phyloP scores from a whole-genome alignment of 2,888 invertebrate genomes.

The Cecidostiba fungosa region DNA sequence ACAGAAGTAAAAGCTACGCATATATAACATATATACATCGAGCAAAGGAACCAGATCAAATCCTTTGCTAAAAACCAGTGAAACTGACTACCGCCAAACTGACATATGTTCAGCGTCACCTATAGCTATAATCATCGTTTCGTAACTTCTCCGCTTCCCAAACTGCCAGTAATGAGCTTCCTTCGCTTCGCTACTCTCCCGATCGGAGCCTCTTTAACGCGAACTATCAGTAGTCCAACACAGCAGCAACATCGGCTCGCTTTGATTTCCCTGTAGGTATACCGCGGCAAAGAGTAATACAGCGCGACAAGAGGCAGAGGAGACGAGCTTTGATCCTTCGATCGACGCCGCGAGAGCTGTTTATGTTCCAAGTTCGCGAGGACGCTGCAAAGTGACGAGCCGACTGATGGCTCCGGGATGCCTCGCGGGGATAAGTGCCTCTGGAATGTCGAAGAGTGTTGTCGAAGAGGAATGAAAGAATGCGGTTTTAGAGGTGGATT shows the following conservation, averaged over 20 bases:
- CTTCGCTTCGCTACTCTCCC: neutral
- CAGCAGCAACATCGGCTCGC: neutral
- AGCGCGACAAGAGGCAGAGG: neutral
- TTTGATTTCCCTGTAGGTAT: neutral
- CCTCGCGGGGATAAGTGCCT: neutral
- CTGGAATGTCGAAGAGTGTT: neutral
- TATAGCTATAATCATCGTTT: neutral
- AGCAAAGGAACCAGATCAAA: no score
- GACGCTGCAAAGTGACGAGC: neutral
- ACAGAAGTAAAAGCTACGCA: no score
- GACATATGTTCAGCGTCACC: no score
- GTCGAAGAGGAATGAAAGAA: neutral
- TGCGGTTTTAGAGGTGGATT: neutral
- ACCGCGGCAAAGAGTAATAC: neutral
- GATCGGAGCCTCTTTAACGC: neutral
- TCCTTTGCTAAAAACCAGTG: no score
- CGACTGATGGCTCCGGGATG: slow-evolving; percentile 5
- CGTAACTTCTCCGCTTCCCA: neutral
- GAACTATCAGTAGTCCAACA: neutral
- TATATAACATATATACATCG: no score
- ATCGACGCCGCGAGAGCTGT: neutral
- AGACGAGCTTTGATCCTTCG: neutral
- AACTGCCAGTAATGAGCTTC: neutral
- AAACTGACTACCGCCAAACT: no score
- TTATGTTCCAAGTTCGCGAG: neutral